Base-by-base conservation (phyloP, 2,888 invertebrate genomes). In the Hypercompe scribonia region DNA sequence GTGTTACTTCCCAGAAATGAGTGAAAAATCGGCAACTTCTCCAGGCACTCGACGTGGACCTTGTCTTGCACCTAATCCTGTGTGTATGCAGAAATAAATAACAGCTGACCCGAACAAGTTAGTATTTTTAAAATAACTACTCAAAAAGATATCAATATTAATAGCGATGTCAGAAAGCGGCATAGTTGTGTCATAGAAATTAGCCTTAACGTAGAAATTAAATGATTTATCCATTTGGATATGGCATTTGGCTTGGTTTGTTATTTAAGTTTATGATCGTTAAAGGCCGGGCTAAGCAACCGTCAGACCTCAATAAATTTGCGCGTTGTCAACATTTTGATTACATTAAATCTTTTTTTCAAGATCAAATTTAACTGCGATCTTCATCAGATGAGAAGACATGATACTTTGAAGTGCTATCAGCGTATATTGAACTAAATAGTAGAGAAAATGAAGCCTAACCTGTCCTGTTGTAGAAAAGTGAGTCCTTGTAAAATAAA, bases 11-110 rank as follows among this genome's bases (percentile, higher is more conserved):
- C 82, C 69, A 71, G 82, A 82, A 36, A 75, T 75, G 72, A 28
- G 33, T 8, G 72, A 72, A 10, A 72, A 64, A 70, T n/a, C 65
- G 2, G 72, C 72, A 4, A 84, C 91, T 84, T 80, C 82, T 36
- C 91, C 88, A 11, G 84, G 82, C 3, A 67, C 82, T 3, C 92
- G 91, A 34, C 75, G 75, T 15, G 94, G 94, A 3, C 94, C 95
- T 4, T 95, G 95, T 71, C 89, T 95, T 0, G 95, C 95, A 0
- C 94, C 95, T 8, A 91, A 94, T 80, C 95, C 95, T 18, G 90
- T 92, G 42, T 95, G 95, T 82, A 94, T 94, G 94, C 94, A 95
- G 81, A 93, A 93, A 84, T 94, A 88, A 82, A 77, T n/a, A 11
- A 58, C 31, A 11, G 31, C 39, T 68, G 36, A 39, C 36, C 34